These are phyloP conservation scores for Sebastes fasciatus DNA, from an alignment of 2,113 vertebrate species.

Conservation along the genomic window DNA sequence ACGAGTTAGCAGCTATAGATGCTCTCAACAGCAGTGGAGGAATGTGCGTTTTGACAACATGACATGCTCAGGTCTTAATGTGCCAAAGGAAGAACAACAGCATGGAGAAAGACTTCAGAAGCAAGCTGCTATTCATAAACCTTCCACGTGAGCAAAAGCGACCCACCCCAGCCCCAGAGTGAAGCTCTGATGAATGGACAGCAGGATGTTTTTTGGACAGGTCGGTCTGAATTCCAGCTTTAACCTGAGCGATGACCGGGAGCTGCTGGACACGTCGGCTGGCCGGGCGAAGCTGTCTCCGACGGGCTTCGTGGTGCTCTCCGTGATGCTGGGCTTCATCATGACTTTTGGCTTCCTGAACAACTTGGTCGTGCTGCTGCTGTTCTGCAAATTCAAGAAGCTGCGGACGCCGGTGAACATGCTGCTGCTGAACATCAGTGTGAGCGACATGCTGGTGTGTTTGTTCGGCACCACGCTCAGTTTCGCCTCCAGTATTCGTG, in stretches of 20 bases:
- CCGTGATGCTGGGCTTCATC: constrained; percentile 90
- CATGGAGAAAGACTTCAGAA: constrained; percentile 8
- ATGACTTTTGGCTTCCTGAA: constrained; percentile 90
- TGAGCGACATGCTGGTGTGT: constrained; percentile 93
- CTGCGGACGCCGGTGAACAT: constrained; percentile 92
- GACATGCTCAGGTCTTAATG: neutral
- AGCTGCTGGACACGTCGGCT: constrained; percentile 62
- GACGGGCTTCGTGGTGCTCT: constrained; percentile 85
- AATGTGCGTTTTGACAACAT: constrained; percentile 20
- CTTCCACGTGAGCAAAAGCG: constrained; percentile 33
- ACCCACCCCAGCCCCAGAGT: constrained; percentile 6
- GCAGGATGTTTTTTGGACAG: constrained; percentile 79
- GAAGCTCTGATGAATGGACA: constrained; percentile 68
- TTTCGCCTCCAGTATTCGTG: constrained; percentile 88
- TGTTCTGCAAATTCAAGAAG: constrained; percentile 92
- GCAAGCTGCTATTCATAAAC: constrained; percentile 27
- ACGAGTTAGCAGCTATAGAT: neutral
- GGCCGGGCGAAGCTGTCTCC: constrained; percentile 78
- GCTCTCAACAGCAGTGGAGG: neutral
- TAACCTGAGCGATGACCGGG: constrained; percentile 75
- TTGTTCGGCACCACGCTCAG: constrained; percentile 91
- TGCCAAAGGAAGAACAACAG: neutral
- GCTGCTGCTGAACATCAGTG: constrained; percentile 91
- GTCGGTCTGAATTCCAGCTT: constrained; percentile 75
- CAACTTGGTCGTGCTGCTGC: constrained; percentile 89